phyloP scores from a whole-genome alignment of 2,888 invertebrate genomes.

The Amblyjoppa fuscipennis region DNA sequence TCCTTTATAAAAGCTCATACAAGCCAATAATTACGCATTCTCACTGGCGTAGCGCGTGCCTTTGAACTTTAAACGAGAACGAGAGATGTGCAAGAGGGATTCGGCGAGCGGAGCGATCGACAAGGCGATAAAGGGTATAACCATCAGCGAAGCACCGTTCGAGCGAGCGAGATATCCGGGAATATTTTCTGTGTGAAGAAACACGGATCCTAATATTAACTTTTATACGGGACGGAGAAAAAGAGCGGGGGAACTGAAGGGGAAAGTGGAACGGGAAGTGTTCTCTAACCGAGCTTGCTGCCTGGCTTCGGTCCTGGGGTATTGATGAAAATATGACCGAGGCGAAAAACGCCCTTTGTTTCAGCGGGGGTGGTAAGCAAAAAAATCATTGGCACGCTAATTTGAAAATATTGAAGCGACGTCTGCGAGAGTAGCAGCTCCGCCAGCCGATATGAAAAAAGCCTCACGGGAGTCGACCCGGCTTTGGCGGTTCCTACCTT shows the following conservation, averaged over 20 bases:
- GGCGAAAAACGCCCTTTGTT: slow-evolving; percentile 82
- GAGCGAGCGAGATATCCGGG: slow-evolving; percentile 74
- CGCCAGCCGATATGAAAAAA: slow-evolving; percentile 56
- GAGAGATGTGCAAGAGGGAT: slow-evolving; percentile 60
- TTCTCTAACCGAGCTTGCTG: slow-evolving; percentile 52
- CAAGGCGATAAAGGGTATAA: slow-evolving; percentile 76
- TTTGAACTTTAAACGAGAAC: slow-evolving; percentile 60
- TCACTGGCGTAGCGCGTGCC: slow-evolving; percentile 40
- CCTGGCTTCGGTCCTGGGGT: slow-evolving; percentile 68
- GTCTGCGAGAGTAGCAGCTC: slow-evolving; percentile 37
- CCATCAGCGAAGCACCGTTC: slow-evolving; percentile 66
- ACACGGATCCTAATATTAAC: slow-evolving; percentile 83
- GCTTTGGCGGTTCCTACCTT: slow-evolving; percentile 36
- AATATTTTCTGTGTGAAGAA: slow-evolving; percentile 83
- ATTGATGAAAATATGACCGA: slow-evolving; percentile 84
- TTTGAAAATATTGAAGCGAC: slow-evolving; percentile 83
- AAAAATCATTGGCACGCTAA: slow-evolving; percentile 81
- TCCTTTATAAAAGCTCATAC: slow-evolving; percentile 60
- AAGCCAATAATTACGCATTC: slow-evolving; percentile 55
- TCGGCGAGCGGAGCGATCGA: slow-evolving; percentile 59
- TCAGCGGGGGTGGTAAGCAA: slow-evolving; percentile 66
- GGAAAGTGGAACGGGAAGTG: slow-evolving; percentile 68
- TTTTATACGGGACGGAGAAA: slow-evolving; percentile 80
- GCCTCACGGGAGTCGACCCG: slow-evolving; percentile 41
- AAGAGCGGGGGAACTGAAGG: slow-evolving; percentile 72